Percentiles rank a stretch among this genome's conserved stretches.
phyloP scores from a whole-genome alignment of 2,888 invertebrate species.

The Dicyrtoma fusca region DNA sequence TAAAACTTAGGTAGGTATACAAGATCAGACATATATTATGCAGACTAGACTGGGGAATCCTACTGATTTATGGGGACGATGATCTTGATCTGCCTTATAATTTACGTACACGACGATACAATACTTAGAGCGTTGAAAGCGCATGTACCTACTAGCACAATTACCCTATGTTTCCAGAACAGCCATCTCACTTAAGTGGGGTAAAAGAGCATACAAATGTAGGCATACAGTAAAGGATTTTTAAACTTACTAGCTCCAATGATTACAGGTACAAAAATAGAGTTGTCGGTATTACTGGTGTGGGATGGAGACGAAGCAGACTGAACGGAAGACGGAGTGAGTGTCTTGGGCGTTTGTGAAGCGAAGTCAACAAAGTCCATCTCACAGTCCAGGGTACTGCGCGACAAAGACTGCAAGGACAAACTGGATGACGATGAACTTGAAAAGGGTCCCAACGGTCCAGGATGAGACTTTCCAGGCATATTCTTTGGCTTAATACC shows the following conservation, averaged over 20 bases:
- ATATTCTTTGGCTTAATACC: slow-evolving; percentile 77
- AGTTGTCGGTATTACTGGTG: slow-evolving; percentile 60
- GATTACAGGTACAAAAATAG: slow-evolving; percentile 62
- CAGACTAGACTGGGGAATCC: no score
- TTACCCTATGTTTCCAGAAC: no score
- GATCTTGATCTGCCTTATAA: no score
- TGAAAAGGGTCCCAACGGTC: slow-evolving; percentile 60
- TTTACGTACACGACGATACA: no score
- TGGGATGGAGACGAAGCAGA: slow-evolving; percentile 58
- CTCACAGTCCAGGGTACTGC: slow-evolving; percentile 58
- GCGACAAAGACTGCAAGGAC: slow-evolving; percentile 50
- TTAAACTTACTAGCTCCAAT: slow-evolving; percentile 59
- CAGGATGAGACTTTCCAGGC: slow-evolving; percentile 61
- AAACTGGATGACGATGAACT: slow-evolving; percentile 54
- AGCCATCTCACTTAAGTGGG: no score
- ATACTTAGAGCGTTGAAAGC: no score
- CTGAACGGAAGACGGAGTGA: slow-evolving; percentile 54
- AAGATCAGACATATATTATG: no score
- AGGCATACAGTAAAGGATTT: no score
- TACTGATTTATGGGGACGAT: no score
- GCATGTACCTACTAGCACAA: no score
- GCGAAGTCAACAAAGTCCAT: slow-evolving; percentile 56
- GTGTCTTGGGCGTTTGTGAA: slow-evolving; percentile 42
- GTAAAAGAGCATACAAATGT: no score
- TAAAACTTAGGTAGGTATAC: no score